phyloP scores from a whole-genome alignment of 2,113 vertebrate species.

The Cromileptes altivelis region DNA sequence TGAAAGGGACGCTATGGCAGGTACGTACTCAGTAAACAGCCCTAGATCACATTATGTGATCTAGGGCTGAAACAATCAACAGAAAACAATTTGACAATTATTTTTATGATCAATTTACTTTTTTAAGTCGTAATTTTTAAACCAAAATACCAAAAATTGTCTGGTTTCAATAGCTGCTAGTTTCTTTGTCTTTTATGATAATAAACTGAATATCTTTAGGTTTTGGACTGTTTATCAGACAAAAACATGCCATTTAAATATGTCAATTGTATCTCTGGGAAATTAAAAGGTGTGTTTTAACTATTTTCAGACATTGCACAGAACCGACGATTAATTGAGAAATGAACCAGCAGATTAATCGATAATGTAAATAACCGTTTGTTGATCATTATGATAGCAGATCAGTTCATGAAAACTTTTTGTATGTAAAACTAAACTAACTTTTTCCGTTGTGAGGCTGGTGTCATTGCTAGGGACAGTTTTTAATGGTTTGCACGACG shows the following conservation, averaged over 20 bases:
- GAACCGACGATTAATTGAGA: neutral
- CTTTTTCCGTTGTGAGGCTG: neutral
- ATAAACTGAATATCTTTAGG: neutral
- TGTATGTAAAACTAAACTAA: neutral
- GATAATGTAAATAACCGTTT: neutral
- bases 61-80: neutral
- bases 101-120: too few species aligned
- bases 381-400: neutral
- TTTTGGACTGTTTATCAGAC: neutral
- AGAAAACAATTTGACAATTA: neutral
- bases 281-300: neutral
- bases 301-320: neutral
- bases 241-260: neutral
- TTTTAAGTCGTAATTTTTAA: too few species aligned
- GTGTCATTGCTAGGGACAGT: neutral
- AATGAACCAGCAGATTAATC: neutral
- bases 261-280: neutral
- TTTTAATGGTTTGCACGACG: neutral
- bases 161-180: too few species aligned
- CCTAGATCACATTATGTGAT: too few species aligned
- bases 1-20: constrained; percentile 75
- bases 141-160: too few species aligned
- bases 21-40: constrained; percentile 53
- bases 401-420: neutral
- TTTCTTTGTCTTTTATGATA: neutral